phyloP scores from a whole-genome alignment of 2,888 invertebrate genomes.

The Petrolisthes cinctipes region DNA sequence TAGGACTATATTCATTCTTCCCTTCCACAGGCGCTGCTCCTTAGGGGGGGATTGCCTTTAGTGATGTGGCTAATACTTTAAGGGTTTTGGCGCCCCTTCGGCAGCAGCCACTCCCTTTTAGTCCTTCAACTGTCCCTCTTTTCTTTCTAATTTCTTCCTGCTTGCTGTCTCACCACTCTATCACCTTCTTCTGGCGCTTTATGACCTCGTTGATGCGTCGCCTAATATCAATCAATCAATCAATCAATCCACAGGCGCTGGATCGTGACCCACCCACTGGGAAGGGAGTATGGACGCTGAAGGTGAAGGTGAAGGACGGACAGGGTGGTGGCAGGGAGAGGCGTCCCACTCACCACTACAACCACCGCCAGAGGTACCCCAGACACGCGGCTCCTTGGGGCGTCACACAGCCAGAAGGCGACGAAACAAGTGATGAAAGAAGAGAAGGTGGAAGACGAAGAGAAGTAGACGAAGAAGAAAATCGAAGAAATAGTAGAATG shows the following conservation, averaged over 20 bases:
- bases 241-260: slow-evolving; percentile 22
- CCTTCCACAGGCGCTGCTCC: no score
- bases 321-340: slow-evolving; percentile 11
- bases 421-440: not conserved
- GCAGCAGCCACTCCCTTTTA: no score
- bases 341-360: not conserved
- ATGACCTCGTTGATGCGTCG: no score
- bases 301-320: slow-evolving; percentile 36
- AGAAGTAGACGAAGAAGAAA: not conserved
- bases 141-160: no score
- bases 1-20: no score
- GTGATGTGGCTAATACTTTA: no score
- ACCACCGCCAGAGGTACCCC: not conserved
- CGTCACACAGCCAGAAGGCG: not conserved
- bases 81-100: no score
- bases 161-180: no score
- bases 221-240: no score
- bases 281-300: slow-evolving; percentile 36
- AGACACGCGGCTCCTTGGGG: not conserved
- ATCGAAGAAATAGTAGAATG: not conserved
- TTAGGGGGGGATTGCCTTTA: no score
- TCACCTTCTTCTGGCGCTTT: no score
- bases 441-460: not conserved
- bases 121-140: no score
- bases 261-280: slow-evolving; percentile 45